phyloP scores from a whole-genome alignment of 2,888 invertebrate species.

The Eudasyphora cyanicolor region DNA sequence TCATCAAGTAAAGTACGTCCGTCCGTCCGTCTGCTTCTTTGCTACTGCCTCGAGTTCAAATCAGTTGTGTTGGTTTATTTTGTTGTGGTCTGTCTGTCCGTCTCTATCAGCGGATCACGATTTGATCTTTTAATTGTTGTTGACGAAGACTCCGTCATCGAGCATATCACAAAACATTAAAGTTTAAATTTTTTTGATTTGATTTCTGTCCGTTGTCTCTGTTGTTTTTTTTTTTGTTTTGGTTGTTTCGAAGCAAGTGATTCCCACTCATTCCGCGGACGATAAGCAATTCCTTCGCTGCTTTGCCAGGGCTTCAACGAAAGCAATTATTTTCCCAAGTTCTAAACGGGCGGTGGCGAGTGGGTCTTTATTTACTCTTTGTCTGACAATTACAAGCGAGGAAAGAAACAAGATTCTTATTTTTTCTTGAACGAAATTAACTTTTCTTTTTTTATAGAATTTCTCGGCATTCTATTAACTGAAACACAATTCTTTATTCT shows the following conservation, averaged over 20 bases:
- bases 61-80: slow-evolving; percentile 21
- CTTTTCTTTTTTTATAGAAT: slow-evolving; percentile 28
- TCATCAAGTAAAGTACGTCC: background rate
- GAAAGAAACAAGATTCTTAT: slow-evolving; percentile 31
- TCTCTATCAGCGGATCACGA: slow-evolving; percentile 62
- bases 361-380: too few species aligned
- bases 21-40: slow-evolving; percentile 1
- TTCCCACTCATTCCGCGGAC: slow-evolving; percentile 37
- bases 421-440: slow-evolving; percentile 9
- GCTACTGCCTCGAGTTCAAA: slow-evolving; percentile 58
- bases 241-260: slow-evolving; percentile 21
- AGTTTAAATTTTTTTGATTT: slow-evolving; percentile 34
- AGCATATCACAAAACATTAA: slow-evolving; percentile 34
- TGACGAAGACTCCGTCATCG: slow-evolving; percentile 62
- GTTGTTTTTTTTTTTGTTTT: slow-evolving; percentile 40
- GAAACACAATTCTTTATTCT: slow-evolving; percentile 33
- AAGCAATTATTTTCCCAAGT: slow-evolving; percentile 1
- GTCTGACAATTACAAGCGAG: too few species aligned
- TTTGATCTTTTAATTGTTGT: slow-evolving; percentile 65
- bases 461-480: slow-evolving; percentile 44
- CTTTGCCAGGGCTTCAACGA: background rate
- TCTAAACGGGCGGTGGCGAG: background rate
- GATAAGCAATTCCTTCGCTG: slow-evolving; percentile 32
- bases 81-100: slow-evolving; percentile 4
- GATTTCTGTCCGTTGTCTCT: background rate